These are phyloP conservation scores for Mus pahari DNA, from an alignment of 2,113 vertebrate species.

Conservation along the genomic window DNA sequence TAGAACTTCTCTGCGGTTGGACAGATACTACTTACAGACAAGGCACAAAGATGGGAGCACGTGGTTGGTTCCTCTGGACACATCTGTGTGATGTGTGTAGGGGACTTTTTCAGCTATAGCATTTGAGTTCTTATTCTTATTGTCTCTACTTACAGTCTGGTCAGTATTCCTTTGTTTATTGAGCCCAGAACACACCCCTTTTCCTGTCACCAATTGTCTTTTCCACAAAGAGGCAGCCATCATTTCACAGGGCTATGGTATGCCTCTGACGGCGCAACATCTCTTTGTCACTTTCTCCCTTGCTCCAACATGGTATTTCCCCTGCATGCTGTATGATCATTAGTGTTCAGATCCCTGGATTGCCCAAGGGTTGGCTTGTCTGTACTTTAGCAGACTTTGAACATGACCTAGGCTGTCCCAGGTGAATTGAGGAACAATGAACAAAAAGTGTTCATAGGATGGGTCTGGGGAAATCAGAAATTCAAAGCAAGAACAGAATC, in stretches of 20 bases:
- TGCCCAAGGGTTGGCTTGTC: not conserved
- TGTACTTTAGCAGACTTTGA: not conserved
- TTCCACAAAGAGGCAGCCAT: not conserved
- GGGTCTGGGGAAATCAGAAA: not conserved
- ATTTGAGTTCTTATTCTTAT: not conserved
- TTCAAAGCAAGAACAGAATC: not conserved
- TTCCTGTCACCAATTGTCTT: not conserved
- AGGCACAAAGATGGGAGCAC: accelerated
- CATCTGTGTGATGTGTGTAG: too few relatives aligned
- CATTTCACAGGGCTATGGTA: too few relatives aligned
- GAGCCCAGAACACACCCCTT: not conserved
- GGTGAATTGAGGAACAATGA: accelerated
- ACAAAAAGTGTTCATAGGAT: not conserved
- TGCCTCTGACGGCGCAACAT: accelerated
- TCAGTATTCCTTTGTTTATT: not conserved
- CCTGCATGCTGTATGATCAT: accelerated
- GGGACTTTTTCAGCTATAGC: too few relatives aligned
- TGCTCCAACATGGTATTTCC: not conserved
- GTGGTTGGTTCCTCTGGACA: accelerated
- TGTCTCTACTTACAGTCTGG: not conserved
- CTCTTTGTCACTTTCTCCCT: not conserved
- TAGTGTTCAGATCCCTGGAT: accelerated
- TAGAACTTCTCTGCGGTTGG: accelerated
- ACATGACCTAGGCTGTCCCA: not conserved
- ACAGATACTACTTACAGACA: accelerated